Base-by-base conservation (phyloP, 2,888 invertebrate species). In the Drosophila kambysellisi region DNA sequence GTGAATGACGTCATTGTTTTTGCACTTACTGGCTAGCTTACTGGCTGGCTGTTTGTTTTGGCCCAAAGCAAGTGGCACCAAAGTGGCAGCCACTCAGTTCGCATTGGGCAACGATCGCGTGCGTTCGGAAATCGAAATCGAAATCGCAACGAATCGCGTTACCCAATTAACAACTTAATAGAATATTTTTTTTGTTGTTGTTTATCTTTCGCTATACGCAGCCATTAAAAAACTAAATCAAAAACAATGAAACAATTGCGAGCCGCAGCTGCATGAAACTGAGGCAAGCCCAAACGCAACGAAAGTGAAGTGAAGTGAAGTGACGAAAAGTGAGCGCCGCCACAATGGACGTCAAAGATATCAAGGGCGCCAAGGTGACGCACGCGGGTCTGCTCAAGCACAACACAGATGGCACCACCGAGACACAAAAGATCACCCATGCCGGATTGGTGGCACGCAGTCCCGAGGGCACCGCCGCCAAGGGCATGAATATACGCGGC, bases 401-500 rank as follows among this genome's bases (percentile, higher is more conserved):
- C 82, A 94, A 95, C 65, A 92, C 94, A 20, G 95, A 95, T 88
- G 95, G 95, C 29, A 94, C 94, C 25, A 95, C 94, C 8, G 95
- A 95, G 41, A 94, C 93, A 53, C 93, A 93, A 70, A 93, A 95
- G 83, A 95, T 95, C 92, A 95, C 96, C 52, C 96, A 96, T 91
- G 96, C 96, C 51, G 98, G 98, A 33, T 94, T 98, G 81, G 96
- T 98, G 83, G 98, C 98, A 35, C 95, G 98, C 61, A 98, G 97
- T 92, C 96, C 97, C 43, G 98, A 97, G 93, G 99, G 99, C 63
- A 98, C 98, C 58, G 99, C 98, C 1, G 98, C 98, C 81, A 97
- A 97, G 92, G 98, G 98, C 80, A 98, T 98, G 98, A 96, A 97
- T 88, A 98, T 98, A 92, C 98, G 97, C 92, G 98, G 98, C 81